A percentile compares a stretch with the other conserved stretches of the same genome.
These are phyloP conservation scores for Carlito syrichta DNA, from an alignment of 2,113 vertebrate species.

Conservation along the genomic window DNA sequence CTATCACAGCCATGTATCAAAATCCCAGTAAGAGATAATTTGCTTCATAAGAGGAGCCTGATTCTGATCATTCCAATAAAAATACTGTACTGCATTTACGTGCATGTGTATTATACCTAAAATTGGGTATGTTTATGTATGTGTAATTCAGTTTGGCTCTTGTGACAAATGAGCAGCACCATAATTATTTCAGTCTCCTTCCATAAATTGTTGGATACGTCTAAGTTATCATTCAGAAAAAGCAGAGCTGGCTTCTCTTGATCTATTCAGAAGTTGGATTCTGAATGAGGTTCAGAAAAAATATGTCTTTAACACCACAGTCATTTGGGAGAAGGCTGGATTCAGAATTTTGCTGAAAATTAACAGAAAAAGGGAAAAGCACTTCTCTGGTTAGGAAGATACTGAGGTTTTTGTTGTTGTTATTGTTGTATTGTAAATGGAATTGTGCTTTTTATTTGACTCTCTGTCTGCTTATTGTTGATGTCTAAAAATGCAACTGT, in stretches of 20 bases:
- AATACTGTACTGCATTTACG: background rate
- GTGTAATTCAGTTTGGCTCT: background rate
- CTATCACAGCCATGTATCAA: background rate
- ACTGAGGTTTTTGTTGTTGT: too few relatives aligned
- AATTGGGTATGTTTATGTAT: background rate
- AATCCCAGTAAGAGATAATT: background rate
- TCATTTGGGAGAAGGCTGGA: background rate
- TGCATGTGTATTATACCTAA: background rate
- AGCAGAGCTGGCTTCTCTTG: background rate
- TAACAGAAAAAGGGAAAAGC: background rate
- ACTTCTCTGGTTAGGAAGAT: too few relatives aligned
- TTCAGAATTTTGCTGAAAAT: constrained; percentile 26
- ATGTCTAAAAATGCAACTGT: too few relatives aligned
- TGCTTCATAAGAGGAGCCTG: background rate
- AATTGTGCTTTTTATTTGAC: too few relatives aligned
- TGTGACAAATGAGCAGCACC: background rate
- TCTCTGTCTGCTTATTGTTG: too few relatives aligned
- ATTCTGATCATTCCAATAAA: background rate
- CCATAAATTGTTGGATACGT: background rate
- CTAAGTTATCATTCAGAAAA: background rate
- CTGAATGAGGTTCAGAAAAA: background rate
- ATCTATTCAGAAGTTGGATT: background rate
- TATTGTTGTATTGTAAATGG: too few relatives aligned
- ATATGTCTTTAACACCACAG: background rate
- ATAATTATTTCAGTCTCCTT: background rate